phyloP scores from a whole-genome alignment of 2,797 vertebrate genomes.

The Sebastes hubbsi region DNA sequence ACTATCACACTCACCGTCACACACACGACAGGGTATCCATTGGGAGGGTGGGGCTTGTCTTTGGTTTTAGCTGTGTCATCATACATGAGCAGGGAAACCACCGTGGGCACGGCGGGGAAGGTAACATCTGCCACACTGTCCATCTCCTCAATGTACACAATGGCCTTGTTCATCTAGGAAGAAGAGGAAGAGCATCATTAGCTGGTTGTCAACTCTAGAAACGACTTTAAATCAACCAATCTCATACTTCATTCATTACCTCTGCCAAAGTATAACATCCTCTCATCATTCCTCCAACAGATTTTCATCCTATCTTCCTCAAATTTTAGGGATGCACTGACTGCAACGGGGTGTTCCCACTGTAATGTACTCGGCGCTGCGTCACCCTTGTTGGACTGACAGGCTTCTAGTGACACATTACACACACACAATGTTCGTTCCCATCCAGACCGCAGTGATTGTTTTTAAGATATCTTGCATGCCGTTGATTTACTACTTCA shows the following conservation, averaged over 20 bases:
- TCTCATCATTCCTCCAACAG: neutral
- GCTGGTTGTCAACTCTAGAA: neutral
- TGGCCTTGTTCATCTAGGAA: conserved; percentile 87
- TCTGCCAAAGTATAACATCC: neutral
- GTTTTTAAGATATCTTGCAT: too few species aligned
- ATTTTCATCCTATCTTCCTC: neutral
- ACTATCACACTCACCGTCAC: conserved; percentile 79
- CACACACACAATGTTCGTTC: too few species aligned
- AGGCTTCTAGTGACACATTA: too few species aligned
- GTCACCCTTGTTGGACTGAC: too few species aligned
- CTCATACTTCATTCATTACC: neutral
- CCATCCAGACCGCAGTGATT: too few species aligned
- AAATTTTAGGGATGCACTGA: neutral
- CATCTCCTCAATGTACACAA: conserved; percentile 92
- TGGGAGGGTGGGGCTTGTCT: conserved; percentile 81
- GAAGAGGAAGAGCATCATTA: neutral
- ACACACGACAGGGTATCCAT: conserved; percentile 88
- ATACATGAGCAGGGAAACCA: conserved; percentile 87
- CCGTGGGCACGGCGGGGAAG: conserved; percentile 88
- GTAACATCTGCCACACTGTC: conserved; percentile 89
- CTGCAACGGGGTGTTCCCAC: too few species aligned
- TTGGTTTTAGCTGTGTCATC: conserved; percentile 83
- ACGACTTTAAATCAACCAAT: neutral
- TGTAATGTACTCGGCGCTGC: too few species aligned
- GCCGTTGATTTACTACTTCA: too few species aligned